Evolutionary conservation across 2,888 invertebrate genomes (phyloP), one percentile per base, ranked within the genome.

Genomic region (Zygothrica quintamaculata): DNA sequence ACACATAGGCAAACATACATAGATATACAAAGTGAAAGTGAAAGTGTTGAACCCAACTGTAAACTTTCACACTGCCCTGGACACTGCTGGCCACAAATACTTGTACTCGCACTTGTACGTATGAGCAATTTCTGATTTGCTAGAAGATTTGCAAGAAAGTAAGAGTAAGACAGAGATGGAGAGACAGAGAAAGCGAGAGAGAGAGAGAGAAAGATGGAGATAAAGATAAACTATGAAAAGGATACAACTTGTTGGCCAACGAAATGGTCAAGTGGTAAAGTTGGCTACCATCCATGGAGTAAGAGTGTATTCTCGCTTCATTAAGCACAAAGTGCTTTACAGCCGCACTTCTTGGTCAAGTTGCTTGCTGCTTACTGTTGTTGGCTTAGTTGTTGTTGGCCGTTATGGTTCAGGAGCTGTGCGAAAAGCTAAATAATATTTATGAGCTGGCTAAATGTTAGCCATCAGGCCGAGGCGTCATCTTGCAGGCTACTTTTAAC

Each of bases 391-490:
- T 8, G 31, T 31, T 18, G 13, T 31, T 31, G 31, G 31, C 31
- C n/a, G 18, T 22, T 22, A 22, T 16, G 34, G 37, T 37, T 48
- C 15, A 33, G 18, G 37, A n/a, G 12, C 47, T 25, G 11, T 48
- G 44, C 29, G 11, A 7, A 44, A 11, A 33, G 42, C 56, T 47
- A 61, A 71, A 66, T 62, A 74, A 76, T 80, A 80, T 80, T 85
- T 85, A 82, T 85, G 82, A 66, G 74, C 82, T 65, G 65, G 60
- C 67, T 70, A 65, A 81, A 65, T 74, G 75, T 48, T 65, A 37
- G 51, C 42, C 52, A 58, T 22, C 50, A 44, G 12, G 33, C 39
- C 34, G 39, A 43, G 50, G 43, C 57, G 43, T 53, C 43, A 42
- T 37, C 58, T 22, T 22, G 18, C 18, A 22, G 18, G 18, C 18